Conservation (phyloP, 2,888 invertebrate genomes). For the Caradrina kadenii region DNA sequence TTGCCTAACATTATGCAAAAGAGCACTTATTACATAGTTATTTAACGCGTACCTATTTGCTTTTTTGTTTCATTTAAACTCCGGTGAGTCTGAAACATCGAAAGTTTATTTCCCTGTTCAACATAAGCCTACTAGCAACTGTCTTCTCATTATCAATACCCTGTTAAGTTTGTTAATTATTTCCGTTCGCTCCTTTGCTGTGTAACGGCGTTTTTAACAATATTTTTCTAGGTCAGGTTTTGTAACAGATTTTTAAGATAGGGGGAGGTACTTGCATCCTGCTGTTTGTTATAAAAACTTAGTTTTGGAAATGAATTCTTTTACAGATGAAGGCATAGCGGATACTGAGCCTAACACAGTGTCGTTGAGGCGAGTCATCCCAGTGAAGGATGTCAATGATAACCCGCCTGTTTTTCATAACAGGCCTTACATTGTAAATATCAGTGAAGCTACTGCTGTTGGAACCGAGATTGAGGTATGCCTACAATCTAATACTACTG, state of each 20-base stretch:
- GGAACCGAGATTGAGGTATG: constrained; percentile 91
- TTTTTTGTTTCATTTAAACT: too few relatives aligned
- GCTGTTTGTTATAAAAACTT: not conserved
- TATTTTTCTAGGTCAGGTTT: constrained; percentile 3
- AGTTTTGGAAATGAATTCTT: not conserved
- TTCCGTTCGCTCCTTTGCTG: constrained; percentile 23
- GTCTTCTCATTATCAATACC: constrained; percentile 32
- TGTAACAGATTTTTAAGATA: not conserved
- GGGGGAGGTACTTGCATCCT: not conserved
- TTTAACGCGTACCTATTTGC: too few relatives aligned
- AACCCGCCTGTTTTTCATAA: constrained; percentile 94
- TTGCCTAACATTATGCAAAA: too few relatives aligned
- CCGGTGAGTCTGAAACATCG: not conserved
- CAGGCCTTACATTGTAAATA: constrained; percentile 93
- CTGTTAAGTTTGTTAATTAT: constrained; percentile 47
- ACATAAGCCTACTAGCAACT: not conserved
- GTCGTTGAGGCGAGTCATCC: constrained; percentile 94
- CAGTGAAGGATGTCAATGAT: constrained; percentile 95
- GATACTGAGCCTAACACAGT: constrained; percentile 95
- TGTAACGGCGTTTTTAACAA: constrained; percentile 4
- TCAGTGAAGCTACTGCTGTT: constrained; percentile 92
- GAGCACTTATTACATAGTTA: too few relatives aligned
- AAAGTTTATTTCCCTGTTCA: constrained; percentile 27
- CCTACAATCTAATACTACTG: not conserved
- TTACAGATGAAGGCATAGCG: constrained; percentile 92